Base-by-base conservation (phyloP, 2,797 vertebrate species). In the Anguilla marmorata region DNA sequence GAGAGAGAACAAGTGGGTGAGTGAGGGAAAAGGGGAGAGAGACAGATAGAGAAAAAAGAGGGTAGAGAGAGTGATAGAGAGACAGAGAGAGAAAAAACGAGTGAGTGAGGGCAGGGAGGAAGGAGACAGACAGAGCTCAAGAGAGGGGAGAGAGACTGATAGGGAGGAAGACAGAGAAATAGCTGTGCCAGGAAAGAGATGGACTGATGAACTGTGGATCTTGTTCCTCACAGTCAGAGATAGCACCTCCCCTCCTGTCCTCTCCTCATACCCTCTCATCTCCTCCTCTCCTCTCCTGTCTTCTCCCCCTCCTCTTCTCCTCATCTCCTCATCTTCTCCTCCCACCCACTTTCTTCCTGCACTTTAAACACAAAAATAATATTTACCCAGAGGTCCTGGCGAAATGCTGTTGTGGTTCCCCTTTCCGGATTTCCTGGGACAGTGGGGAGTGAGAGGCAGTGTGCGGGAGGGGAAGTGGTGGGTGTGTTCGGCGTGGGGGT, bases 371-470 rank as follows among this genome's bases (percentile, higher is more conserved):
- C 63, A 30, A 90, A 21, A 94, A 95, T 92, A 95, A 96, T 95
- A 95, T 95, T 95, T 94, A 95, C 93, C 86, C 84, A 56, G 90
- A 94, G 94, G 93, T 93, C 92, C 92, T 89, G 92, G 91, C 94
- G 91, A 95, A 93, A 94, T 94, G 92, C 93, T 95, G 92, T 94
- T 94, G 92, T 89, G 92, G 94, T 94, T 92, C 93, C 91, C 87
- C 89, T 92, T 92, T 93, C 92, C 88, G 88, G 93, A 93, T 88
- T 76, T 93, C 91, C 92, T 89, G 89, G 52, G 88, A 90, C 87
- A 84, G 74, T 63, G 60, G 89, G 66, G 84, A 83, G 87, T 85
- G 86, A 50, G 84, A 63, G 84, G 80, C 60, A 86, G 89, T n/a
- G 24, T 54, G 14, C 24, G 45, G 37, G 85, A 89, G 85, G 88